Evolutionary conservation across 1,140 invertebrate species (phyloP).

Genomic region (Caligus rogercresseyi): DNA sequence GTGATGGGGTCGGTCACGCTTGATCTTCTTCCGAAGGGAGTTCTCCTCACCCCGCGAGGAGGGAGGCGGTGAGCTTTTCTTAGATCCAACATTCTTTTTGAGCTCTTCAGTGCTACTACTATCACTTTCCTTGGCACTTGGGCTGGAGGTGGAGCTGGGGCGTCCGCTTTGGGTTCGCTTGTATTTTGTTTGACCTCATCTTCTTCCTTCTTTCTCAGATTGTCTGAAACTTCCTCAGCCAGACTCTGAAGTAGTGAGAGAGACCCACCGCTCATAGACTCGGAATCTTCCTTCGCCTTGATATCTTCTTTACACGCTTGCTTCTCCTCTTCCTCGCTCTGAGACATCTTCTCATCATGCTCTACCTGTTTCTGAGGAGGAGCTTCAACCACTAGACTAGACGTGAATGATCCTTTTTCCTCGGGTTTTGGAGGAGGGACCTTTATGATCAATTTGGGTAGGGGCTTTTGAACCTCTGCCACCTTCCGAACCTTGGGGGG

Average conservation of each 20-base stretch:
- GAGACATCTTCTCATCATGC: not conserved
- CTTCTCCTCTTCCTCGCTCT: not conserved
- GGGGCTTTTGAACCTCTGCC: not conserved
- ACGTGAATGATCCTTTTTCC: not conserved
- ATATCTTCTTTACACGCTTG: not conserved
- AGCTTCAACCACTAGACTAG: not conserved
- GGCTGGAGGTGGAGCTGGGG: too few species aligned
- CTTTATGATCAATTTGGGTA: slow-evolving; percentile 2
- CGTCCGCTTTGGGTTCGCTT: not conserved
- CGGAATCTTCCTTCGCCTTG: not conserved
- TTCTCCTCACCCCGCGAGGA: not conserved
- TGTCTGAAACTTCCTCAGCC: slow-evolving; percentile 11
- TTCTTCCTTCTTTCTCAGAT: slow-evolving; percentile 3
- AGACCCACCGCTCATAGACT: too few species aligned
- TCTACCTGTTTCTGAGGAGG: not conserved
- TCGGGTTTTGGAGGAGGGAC: not conserved
- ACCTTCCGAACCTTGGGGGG: not conserved
- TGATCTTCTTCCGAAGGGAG: not conserved
- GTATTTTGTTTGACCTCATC: not conserved
- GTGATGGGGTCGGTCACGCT: not conserved
- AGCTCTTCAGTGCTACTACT: not conserved
- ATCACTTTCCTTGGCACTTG: not conserved
- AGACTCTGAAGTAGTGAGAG: slow-evolving; percentile 13
- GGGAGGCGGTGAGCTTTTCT: not conserved
- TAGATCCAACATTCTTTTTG: not conserved